Base-by-base conservation (phyloP, 2,888 invertebrate species). In the Cyrtodaria siliqua region DNA sequence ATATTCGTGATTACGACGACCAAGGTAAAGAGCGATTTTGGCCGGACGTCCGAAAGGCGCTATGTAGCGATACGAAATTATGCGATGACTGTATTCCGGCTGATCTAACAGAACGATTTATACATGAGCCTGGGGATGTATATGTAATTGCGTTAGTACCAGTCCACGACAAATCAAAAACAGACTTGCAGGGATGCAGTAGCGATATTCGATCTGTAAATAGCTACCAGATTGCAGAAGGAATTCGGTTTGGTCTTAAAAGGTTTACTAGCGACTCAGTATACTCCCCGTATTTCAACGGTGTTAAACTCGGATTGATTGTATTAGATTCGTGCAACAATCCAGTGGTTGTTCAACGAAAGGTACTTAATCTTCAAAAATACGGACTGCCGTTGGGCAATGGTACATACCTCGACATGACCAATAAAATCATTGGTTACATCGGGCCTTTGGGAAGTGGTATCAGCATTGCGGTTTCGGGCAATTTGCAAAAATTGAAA, bases 291-390 rank as follows among this genome's bases (percentile, higher is more conserved):
- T 59, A 49, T 27, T 82, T 79, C 23, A 64, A 70, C 1, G 50
- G 47, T 2, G 26, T 71, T 18, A 73, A 62, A 38, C 53, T 83
- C 14, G 85, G 85, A 6, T 24, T 67, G 2, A 60, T 78, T 8
- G 47, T 83, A 8, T 33, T 85, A 0, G 78, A 83, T 33, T 76
- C 77, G 2, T 85, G 85, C 47, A 81, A 83, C 42, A 76, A 76
- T 29, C 75, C 73, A 8, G 23, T 73, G 18, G 52, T 82, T 0
- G 38, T 59, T 16, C 69, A 78, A 27, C 44, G 64, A 23, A 75
- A 71, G 49, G 60, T 85, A 9, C 38, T 73, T 1, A 53, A 69
- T n/a, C 57, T 84, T 14, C 64, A 72, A 12, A 38, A 61, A n/a
- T 42, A 73, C 42, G 73, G 82, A 2, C 23, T 63, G 1, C 24